Base-by-base conservation (phyloP, 1,140 invertebrate species). In the Aphis gossypii region DNA sequence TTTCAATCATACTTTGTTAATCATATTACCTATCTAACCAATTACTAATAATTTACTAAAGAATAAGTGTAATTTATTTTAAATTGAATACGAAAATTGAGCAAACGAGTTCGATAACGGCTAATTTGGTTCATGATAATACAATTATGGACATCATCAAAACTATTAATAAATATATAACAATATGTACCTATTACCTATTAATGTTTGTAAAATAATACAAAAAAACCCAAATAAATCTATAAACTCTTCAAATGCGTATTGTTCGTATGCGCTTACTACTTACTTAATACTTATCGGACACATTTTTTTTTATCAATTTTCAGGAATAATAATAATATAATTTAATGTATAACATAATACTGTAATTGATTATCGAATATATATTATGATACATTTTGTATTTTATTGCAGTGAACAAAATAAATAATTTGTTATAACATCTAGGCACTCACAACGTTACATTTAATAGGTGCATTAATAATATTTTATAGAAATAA, bases 401-500 rank as follows among this genome's bases (percentile, higher is more conserved):
- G 21, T 83, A 83, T 41, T 83, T 83, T 83, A 41, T 41, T 25
- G 2, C 38, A 41, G 83, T 25, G 23, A 5, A 84, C 35, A 41
- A 84, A 84, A 84, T 84, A 84, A 76, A n/a, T n/a, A 76, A n/a
- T 76, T 76, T 76, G 30, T 76, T 76, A 84, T 35, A 76, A 68
- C 30, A 68, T 11, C 25, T n/a, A 30, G 20, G 8, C 82, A 41
- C 38, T 44, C 0, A 25, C 7, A 25, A 25, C 23, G 21, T 84
- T 44, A 84, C 83, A 83, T 41, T 41, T 44, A 20, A 9, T 84
- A 84, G 83, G 11, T 84, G 83, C 30, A 87, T 46, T 46, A 87
- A 46, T 87, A 87, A 48, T 87, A 48, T 46, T 93, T 92, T 92
- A 68, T 92, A 46, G n/a, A 88, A 88, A 87, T 6, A 87, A 87